Evolutionary conservation across 2,113 vertebrate genomes (phyloP), one percentile per base, ranked within the genome.

Genomic region (Antechinus flavipes): DNA sequence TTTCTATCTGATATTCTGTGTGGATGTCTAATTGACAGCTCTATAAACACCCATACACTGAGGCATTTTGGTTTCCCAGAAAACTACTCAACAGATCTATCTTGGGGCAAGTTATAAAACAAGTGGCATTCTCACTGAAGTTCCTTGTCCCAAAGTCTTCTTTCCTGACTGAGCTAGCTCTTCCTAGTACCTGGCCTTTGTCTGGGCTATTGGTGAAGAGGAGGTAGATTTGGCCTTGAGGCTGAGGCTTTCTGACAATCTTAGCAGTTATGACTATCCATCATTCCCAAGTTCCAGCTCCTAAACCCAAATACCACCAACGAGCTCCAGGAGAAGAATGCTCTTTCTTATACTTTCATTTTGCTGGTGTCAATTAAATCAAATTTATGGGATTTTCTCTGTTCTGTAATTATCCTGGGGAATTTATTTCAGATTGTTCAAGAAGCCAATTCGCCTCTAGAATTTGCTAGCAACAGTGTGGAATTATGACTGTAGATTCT

Each of bases 301-400:
- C 93, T 94, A 46, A 6, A 95, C 97, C 95, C 95, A 97, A 76
- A 93, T 30, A 92, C 95, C 94, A 96, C n/a, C 94, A 61, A 91
- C 84, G 61, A 96, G 93, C 93, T 95, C 25, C 93, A 93, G 93
- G 53, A 97, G 84, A 91, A 96, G 93, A 90, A 96, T 95, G 53
- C 42, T 91, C 90, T 95, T 91, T 93, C 94, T 68, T 42, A 55
- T 95, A 54, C 89, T 95, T 96, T 96, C 94, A 93, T 96, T 93
- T 96, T 0, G 0, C 92, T 97, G 89, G 93, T 98, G 98, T 97
- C 98, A 99, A 98, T 98, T 99, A 98, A 98, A 98, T 94, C 61
- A 98, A 97, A 98, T 98, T 98, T 98, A 98, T 98, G 96, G 95
- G 96, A 97, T 98, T 97, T 97, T 53, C 95, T 97, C 94, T 93